Conservation (phyloP, 2,888 invertebrate genomes). For the Chymomyza procnemis region DNA sequence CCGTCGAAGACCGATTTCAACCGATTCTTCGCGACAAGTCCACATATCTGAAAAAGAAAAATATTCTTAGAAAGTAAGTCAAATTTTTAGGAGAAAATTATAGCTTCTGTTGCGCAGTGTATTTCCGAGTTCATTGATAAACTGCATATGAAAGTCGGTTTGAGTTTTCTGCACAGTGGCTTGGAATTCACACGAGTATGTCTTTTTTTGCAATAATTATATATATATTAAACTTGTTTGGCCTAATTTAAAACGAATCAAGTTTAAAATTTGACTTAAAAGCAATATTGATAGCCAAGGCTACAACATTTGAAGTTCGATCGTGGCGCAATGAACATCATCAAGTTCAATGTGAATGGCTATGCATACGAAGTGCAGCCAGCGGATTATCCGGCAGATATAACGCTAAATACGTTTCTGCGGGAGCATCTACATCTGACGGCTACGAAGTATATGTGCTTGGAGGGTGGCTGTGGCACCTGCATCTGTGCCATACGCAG, state of each 20-base stretch:
- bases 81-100: no score
- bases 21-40: no score
- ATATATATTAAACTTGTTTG: neutral
- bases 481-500: constrained; percentile 80
- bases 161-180: neutral
- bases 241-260: neutral
- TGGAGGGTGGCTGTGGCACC: constrained; percentile 85
- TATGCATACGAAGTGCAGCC: constrained; percentile 63
- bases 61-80: no score
- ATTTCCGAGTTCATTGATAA: no score
- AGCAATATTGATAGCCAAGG: neutral
- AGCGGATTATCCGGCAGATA: constrained; percentile 72
- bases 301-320: neutral
- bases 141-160: neutral
- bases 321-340: constrained; percentile 11
- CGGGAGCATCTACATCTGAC: constrained; percentile 81
- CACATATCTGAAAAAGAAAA: no score
- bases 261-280: neutral
- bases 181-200: no score
- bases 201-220: neutral
- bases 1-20: no score
- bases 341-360: constrained; percentile 62
- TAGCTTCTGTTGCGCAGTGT: no score
- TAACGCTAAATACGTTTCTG: constrained; percentile 82
- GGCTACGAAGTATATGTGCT: constrained; percentile 84